A percentile compares a stretch with the other conserved stretches of the same genome.
These are phyloP conservation scores for Spinus pinus DNA, from an alignment of 2,797 vertebrate species.

Conservation along the genomic window DNA sequence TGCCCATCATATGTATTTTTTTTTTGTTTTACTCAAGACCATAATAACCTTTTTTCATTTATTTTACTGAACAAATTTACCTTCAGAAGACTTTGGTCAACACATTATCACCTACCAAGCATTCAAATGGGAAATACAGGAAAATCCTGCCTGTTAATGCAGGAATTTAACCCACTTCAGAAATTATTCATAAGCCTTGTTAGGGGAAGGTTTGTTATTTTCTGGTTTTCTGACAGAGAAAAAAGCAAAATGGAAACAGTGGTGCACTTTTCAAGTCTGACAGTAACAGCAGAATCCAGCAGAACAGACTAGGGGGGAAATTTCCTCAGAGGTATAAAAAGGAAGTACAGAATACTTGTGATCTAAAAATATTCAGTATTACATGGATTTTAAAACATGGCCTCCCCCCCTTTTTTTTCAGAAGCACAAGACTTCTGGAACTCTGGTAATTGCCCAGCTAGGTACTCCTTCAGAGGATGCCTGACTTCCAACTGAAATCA, in stretches of 20 bases:
- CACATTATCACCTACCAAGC: not conserved
- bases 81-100: not conserved
- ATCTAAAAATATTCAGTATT: not conserved
- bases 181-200: not conserved
- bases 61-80: not conserved
- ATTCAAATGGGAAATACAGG: not conserved
- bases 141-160: not conserved
- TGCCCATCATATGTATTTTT: not conserved
- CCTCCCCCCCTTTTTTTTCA: accelerated
- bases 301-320: not conserved
- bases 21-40: not conserved
- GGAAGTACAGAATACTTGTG: not conserved
- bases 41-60: not conserved
- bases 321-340: not conserved
- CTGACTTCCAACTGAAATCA: not conserved
- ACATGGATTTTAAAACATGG: not conserved
- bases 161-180: not conserved
- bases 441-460: not conserved
- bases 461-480: not conserved
- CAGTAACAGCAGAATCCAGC: not conserved
- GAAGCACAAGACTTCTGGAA: not conserved
- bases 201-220: not conserved
- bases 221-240: not conserved
- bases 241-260: not conserved
- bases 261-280: not conserved